These are phyloP conservation scores for Pandemis heparana DNA, from an alignment of 2,888 invertebrate species.

Conservation along the genomic window DNA sequence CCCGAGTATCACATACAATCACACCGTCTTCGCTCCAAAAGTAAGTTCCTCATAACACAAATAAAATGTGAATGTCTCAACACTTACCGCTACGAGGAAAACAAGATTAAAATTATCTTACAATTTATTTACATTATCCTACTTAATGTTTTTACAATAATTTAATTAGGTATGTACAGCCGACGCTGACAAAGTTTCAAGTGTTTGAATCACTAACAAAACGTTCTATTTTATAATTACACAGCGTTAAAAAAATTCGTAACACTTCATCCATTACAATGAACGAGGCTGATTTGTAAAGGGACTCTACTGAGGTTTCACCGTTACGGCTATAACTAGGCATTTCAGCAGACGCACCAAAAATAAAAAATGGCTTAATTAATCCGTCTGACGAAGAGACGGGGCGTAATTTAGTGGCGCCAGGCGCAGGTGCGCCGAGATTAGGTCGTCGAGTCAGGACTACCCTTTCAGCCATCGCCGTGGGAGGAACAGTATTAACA, in stretches of 20 bases:
- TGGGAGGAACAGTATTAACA: slow-evolving; percentile 11
- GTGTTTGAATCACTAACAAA: slow-evolving; percentile 9
- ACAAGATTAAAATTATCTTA: slow-evolving; percentile 62
- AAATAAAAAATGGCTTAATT: slow-evolving; percentile 23
- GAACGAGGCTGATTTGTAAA: slow-evolving; percentile 30
- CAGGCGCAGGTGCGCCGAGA: slow-evolving; percentile 27
- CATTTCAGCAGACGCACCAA: slow-evolving; percentile 26
- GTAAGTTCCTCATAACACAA: slow-evolving; percentile 65
- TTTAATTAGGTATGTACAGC: slow-evolving; percentile 36
- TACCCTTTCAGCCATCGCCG: background rate
- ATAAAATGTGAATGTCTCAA: slow-evolving; percentile 76
- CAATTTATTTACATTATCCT: slow-evolving; percentile 65
- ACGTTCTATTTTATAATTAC: slow-evolving; percentile 24
- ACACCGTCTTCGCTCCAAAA: slow-evolving; percentile 49
- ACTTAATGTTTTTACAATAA: slow-evolving; percentile 46
- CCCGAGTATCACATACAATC: slow-evolving; percentile 40
- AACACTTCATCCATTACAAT: slow-evolving; percentile 19
- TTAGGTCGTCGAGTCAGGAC: slow-evolving; percentile 5
- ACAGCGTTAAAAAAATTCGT: slow-evolving; percentile 15
- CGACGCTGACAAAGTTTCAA: slow-evolving; percentile 25
- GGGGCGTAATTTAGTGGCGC: slow-evolving; percentile 12
- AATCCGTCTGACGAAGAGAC: slow-evolving; percentile 29
- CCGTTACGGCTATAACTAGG: slow-evolving; percentile 27
- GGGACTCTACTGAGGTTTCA: slow-evolving; percentile 16
- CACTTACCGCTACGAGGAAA: slow-evolving; percentile 69